A percentile compares a stretch with the other conserved stretches of the same genome.
Conservation (phyloP, 2,888 invertebrate species). For the Ennomos quercinarius region DNA sequence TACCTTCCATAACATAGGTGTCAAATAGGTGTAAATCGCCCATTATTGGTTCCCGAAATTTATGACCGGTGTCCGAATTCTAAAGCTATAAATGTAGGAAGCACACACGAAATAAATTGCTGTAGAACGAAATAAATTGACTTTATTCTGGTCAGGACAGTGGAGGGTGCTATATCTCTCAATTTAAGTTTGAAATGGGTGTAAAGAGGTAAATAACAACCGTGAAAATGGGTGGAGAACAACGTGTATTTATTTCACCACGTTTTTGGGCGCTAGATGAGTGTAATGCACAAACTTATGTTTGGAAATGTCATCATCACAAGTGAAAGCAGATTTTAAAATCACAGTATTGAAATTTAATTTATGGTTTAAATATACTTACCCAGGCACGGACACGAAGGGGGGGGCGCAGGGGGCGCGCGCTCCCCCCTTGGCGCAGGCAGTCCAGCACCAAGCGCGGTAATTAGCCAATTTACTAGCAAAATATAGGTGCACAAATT, state of each 20-base stretch:
- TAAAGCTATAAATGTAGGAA: slow-evolving; percentile 37
- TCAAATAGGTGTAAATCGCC: slow-evolving; percentile 18
- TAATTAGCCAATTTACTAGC: too few relatives aligned
- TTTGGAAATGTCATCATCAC: background rate
- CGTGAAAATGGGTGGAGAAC: slow-evolving; percentile 9
- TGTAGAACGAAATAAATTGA: slow-evolving; percentile 30
- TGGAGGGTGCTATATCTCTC: slow-evolving; percentile 17
- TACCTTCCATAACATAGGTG: slow-evolving; percentile 3
- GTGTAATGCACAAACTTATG: slow-evolving; percentile 1
- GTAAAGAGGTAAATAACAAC: slow-evolving; percentile 17
- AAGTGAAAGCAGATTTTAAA: too few relatives aligned
- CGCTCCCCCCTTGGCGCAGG: too few relatives aligned
- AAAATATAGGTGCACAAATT: too few relatives aligned
- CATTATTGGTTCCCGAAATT: slow-evolving; percentile 39
- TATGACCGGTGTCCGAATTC: slow-evolving; percentile 37
- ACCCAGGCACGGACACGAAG: too few relatives aligned
- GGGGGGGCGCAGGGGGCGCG: too few relatives aligned
- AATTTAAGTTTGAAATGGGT: slow-evolving; percentile 18
- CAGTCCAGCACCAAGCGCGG: too few relatives aligned
- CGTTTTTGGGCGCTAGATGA: slow-evolving; percentile 4
- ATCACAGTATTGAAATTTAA: too few relatives aligned
- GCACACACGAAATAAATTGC: slow-evolving; percentile 37
- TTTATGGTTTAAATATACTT: too few relatives aligned
- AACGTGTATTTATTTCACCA: slow-evolving; percentile 7
- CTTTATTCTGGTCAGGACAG: slow-evolving; percentile 22